These are phyloP conservation scores for Hozukius guyotensis DNA, from an alignment of 2,797 vertebrate genomes.

Conservation along the genomic window DNA sequence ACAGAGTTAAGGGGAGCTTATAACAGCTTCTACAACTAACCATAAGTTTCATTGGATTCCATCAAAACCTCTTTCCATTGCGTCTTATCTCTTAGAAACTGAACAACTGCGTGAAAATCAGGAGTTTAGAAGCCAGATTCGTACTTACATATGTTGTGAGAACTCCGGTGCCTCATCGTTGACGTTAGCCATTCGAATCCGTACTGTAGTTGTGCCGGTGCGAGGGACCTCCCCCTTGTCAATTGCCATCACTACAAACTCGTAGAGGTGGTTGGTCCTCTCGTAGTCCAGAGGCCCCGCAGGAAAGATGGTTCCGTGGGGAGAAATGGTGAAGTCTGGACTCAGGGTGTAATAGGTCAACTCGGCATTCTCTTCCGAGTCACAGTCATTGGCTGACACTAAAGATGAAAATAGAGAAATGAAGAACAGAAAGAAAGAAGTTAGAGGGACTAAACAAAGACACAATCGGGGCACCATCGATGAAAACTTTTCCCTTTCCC, in stretches of 20 bases:
- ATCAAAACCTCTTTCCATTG: neutral
- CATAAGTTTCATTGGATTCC: neutral
- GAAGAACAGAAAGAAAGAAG: neutral
- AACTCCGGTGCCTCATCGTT: slow-evolving; percentile 91
- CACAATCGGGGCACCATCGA: neutral
- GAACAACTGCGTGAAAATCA: neutral
- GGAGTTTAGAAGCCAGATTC: neutral
- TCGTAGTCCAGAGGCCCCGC: slow-evolving; percentile 87
- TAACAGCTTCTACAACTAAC: neutral
- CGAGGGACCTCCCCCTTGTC: slow-evolving; percentile 87
- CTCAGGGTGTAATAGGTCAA: slow-evolving; percentile 88
- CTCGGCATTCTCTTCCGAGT: slow-evolving; percentile 88
- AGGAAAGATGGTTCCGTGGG: slow-evolving; percentile 88
- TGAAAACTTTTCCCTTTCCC: neutral
- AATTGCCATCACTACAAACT: slow-evolving; percentile 91
- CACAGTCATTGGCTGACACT: slow-evolving; percentile 91
- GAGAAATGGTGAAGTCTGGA: slow-evolving; percentile 88
- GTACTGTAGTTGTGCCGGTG: slow-evolving; percentile 89
- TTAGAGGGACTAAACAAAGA: neutral
- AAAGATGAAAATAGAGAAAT: neutral
- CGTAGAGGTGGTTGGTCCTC: slow-evolving; percentile 88
- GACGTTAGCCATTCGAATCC: slow-evolving; percentile 88
- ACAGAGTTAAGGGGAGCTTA: neutral
- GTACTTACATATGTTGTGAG: slow-evolving; percentile 87
- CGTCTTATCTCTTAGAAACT: neutral